phyloP scores from a whole-genome alignment of 2,113 vertebrate species.

The Heterotis niloticus region DNA sequence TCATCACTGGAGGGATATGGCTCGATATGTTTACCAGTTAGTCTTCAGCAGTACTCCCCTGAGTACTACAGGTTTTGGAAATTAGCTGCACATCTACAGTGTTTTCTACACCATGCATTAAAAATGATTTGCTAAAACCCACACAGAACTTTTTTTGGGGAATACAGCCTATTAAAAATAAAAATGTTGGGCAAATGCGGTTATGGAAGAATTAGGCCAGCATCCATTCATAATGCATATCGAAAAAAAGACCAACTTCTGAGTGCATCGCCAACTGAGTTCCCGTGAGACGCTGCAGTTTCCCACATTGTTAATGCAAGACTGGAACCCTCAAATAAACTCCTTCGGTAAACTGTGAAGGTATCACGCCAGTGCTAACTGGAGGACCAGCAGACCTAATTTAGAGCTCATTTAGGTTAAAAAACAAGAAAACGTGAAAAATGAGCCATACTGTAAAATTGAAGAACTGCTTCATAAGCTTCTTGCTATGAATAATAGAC shows the following conservation, averaged over 20 bases:
- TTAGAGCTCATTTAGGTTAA: too few species aligned
- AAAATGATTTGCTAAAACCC: neutral
- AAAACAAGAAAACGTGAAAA: too few species aligned
- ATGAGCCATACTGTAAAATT: too few species aligned
- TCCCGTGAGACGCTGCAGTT: neutral
- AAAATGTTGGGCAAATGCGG: neutral
- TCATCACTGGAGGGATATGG: neutral
- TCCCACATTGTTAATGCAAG: neutral
- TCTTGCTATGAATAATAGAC: too few species aligned
- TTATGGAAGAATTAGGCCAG: neutral
- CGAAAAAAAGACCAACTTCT: neutral
- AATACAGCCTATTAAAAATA: too few species aligned
- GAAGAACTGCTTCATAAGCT: too few species aligned
- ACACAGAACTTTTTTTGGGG: neutral
- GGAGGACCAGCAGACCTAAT: too few species aligned
- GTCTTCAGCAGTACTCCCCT: too few species aligned
- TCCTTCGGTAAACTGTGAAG: neutral
- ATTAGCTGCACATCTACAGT: neutral
- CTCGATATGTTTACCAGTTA: too few species aligned
- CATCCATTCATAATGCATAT: neutral
- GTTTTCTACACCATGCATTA: too few species aligned
- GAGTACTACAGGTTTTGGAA: neutral
- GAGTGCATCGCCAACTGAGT: neutral
- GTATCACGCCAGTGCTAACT: too few species aligned
- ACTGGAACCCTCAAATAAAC: neutral